phyloP scores from a whole-genome alignment of 2,113 vertebrate species.

The Pollimyrus isidori region DNA sequence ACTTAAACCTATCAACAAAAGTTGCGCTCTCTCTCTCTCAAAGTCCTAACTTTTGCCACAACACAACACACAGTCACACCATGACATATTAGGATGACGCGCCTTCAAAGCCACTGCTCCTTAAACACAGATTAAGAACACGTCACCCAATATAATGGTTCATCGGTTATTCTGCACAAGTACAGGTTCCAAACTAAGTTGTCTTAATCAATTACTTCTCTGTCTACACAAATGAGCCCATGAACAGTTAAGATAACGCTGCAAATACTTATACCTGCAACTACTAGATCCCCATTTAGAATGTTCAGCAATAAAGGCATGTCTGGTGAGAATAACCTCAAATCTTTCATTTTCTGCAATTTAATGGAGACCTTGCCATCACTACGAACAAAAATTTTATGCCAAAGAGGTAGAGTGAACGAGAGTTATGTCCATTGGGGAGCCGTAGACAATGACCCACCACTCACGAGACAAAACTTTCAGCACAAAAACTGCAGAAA shows the following conservation, averaged over 20 bases:
- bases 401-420: not conserved
- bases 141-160: not conserved
- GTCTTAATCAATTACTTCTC: not conserved
- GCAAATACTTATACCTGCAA: not conserved
- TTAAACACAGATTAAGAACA: not conserved
- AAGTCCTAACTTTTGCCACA: not conserved
- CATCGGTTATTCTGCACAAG: not conserved
- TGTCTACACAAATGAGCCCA: not conserved
- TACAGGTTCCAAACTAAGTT: not conserved
- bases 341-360: not conserved
- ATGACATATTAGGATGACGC: too few species aligned
- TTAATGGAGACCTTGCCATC: not conserved
- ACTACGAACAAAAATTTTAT: not conserved
- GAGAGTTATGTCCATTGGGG: not conserved
- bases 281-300: not conserved
- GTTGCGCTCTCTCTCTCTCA: too few species aligned
- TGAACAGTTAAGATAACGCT: not conserved
- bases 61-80: not conserved
- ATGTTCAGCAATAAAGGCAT: not conserved
- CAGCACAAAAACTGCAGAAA: not conserved
- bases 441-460: not conserved
- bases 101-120: not conserved
- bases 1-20: not conserved
- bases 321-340: not conserved
- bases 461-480: not conserved